Evolutionary conservation across 1,140 invertebrate species (phyloP), one percentile per base, ranked within the genome.

Genomic region (Galleria mellonella): DNA sequence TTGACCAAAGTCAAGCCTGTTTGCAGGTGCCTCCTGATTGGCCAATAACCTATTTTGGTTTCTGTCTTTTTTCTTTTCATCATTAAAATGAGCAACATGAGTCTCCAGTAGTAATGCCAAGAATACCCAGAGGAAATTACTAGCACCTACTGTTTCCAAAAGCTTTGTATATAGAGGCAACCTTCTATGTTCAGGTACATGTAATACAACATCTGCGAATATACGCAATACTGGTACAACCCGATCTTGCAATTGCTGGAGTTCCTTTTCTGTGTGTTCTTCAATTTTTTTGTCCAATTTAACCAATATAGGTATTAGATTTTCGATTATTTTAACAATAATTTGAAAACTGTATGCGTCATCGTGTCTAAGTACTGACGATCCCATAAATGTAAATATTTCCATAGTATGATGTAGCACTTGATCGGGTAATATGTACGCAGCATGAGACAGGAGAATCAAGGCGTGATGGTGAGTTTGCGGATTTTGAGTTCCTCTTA

Each of bases 341-440:
- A 98, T 94, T 78, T 97, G 94, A 68, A 97, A 96, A 60, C 95
- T 98, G 72, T 98, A 98, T 0, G 93, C 91, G 72, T 98, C 96
- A 72, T 99, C 97, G 56, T 97, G 96, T 10, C 96, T 88, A 0
- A 98, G 76, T 12, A 98, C 92, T 0, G 94, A 96, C 3, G 93
- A 94, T 8, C 97, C 97, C 89, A 99, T 96, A 63, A 98, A 98
- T 0, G 96, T 98, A 71, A 98, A 98, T 52, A 99, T 95, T 15
- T 95, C 92, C 91, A 98, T 97, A 0, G 97, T 93, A 62, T 97
- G 95, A 66, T 96, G 92, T 8, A 98, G 76, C 4, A 98, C 94
- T 77, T 93, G 90, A 37, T 95, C 91, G 0, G 96, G 93, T 40
- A 93, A 88, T 54, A 95, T 87, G 37, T 88, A 88, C 3, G 95